phyloP scores from a whole-genome alignment of 2,113 vertebrate genomes.

The Hystrix cristata region DNA sequence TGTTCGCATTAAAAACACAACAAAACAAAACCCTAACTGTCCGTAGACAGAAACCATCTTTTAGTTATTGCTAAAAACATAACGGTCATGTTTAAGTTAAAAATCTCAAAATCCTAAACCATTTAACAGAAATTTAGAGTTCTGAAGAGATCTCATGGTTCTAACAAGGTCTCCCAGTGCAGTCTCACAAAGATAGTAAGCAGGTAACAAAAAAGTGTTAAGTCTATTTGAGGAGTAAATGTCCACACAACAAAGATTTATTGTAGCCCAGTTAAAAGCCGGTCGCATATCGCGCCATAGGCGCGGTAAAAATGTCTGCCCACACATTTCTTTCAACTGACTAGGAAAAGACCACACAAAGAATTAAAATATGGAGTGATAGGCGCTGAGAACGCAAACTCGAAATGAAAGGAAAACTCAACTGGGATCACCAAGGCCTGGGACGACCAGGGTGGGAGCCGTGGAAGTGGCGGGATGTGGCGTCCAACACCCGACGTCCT shows the following conservation, averaged over 20 bases:
- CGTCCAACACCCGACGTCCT: neutral
- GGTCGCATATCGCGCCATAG: too few species aligned
- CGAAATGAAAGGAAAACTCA: neutral
- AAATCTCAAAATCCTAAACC: neutral
- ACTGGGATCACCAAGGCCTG: neutral
- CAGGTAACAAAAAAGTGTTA: neutral
- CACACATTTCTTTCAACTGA: neutral
- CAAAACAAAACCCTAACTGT: neutral
- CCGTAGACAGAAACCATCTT: neutral
- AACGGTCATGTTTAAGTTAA: neutral
- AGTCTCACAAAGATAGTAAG: slow-evolving; percentile 9
- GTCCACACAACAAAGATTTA: neutral
- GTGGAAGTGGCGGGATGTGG: neutral
- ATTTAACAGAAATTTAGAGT: neutral
- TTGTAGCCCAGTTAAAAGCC: neutral
- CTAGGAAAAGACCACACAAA: neutral
- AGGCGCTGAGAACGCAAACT: neutral
- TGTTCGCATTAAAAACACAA: neutral
- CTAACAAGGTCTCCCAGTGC: neutral
- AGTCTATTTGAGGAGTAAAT: neutral
- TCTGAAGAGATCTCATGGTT: neutral
- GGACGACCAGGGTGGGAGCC: neutral
- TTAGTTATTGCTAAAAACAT: neutral
- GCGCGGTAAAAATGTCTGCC: neutral
- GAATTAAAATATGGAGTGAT: neutral